Percentiles rank a stretch among this genome's conserved stretches.
phyloP scores from a whole-genome alignment of 2,113 vertebrate species.

The Formicarius rufipectus region DNA sequence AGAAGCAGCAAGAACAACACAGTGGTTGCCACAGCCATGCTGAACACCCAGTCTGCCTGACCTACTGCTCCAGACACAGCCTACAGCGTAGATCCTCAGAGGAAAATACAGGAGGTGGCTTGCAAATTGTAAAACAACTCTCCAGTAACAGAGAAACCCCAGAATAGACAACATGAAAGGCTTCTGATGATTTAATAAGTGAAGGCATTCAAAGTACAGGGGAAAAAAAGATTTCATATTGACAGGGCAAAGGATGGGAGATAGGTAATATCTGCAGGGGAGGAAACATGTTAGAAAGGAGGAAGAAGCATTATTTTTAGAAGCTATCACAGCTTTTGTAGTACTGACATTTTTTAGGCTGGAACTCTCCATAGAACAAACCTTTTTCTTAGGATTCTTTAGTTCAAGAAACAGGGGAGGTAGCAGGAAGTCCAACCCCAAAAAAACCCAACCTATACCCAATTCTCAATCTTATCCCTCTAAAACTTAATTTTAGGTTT shows the following conservation, averaged over 20 bases:
- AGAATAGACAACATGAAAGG: not conserved
- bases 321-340: not conserved
- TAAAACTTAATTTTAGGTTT: not conserved
- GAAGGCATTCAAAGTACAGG: not conserved
- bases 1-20: not conserved
- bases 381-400: not conserved
- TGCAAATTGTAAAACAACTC: not conserved
- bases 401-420: not conserved
- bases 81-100: not conserved
- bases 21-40: not conserved
- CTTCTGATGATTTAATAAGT: not conserved
- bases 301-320: not conserved
- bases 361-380: not conserved
- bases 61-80: not conserved
- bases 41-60: not conserved
- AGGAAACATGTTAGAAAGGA: not conserved
- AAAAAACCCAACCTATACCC: not conserved
- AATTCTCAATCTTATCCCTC: not conserved
- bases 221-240: not conserved
- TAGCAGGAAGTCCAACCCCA: accelerated
- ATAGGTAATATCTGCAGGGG: not conserved
- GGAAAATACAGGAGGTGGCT: not conserved
- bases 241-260: not conserved
- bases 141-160: not conserved
- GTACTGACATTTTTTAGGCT: not conserved